phyloP scores from a whole-genome alignment of 1,140 invertebrate genomes.

The Tenebrio molitor region DNA sequence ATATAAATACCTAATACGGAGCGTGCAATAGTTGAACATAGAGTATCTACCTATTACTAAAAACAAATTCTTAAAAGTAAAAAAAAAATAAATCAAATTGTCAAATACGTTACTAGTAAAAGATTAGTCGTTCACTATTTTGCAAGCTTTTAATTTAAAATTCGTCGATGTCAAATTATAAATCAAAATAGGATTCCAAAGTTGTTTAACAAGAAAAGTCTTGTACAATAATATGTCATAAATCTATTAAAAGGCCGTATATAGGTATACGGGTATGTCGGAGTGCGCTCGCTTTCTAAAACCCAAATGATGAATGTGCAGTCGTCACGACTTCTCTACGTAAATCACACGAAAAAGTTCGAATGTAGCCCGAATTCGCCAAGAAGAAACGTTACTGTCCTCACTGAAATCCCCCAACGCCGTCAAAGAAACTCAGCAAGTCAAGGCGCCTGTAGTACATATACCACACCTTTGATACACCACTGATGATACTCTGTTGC shows the following conservation, averaged over 20 bases:
- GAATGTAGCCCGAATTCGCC: slow-evolving; percentile 3
- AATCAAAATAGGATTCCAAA: slow-evolving; percentile 4
- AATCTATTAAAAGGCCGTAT: slow-evolving; percentile 25
- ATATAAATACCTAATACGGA: not conserved
- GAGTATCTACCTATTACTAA: no score
- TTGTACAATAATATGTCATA: slow-evolving; percentile 26
- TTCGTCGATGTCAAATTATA: not conserved
- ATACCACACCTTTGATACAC: no score
- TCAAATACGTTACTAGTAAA: not conserved
- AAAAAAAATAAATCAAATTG: not conserved
- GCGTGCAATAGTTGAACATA: no score
- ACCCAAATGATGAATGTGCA: slow-evolving; percentile 14
- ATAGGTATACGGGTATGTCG: not conserved
- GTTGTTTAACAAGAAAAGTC: slow-evolving; percentile 1
- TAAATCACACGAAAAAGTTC: slow-evolving; percentile 29
- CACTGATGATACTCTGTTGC: no score
- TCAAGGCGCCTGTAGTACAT: no score
- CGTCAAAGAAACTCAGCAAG: not conserved
- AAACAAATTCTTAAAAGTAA: not conserved
- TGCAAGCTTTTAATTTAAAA: not conserved
- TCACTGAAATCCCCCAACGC: not conserved
- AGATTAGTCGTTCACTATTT: not conserved
- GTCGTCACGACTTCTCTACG: not conserved
- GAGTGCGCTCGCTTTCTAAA: slow-evolving; percentile 7
- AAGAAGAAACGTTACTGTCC: no score